Conservation (phyloP, 2,113 vertebrate species). For the Prochilodus magdalenae region DNA sequence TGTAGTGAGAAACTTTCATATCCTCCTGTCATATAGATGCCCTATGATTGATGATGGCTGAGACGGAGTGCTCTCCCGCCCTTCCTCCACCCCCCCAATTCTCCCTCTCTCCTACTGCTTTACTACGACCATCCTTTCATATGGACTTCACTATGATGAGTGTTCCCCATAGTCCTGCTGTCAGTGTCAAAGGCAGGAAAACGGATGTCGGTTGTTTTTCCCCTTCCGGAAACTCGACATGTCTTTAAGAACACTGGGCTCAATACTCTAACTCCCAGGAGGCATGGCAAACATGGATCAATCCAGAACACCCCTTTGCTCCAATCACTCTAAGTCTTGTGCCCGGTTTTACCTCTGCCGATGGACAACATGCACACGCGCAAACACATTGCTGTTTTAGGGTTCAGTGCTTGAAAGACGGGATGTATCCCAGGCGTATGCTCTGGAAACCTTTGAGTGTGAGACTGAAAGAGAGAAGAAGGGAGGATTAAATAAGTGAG, state of each 20-base stretch:
- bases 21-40: constrained; percentile 11
- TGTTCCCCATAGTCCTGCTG: constrained; percentile 4
- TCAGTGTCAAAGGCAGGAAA: constrained; percentile 30
- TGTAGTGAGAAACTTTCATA: constrained; percentile 29
- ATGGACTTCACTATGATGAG: constrained; percentile 16
- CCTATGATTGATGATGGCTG: constrained; percentile 29
- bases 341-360: constrained; percentile 41
- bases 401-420: constrained; percentile 43
- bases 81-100: background rate
- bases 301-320: constrained; percentile 24
- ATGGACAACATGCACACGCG: constrained; percentile 27
- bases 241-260: constrained; percentile 17
- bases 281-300: constrained; percentile 14
- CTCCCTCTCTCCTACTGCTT: background rate
- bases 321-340: constrained; percentile 35
- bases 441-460: constrained; percentile 31
- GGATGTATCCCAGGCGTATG: constrained; percentile 29
- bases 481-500: background rate
- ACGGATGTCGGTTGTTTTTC: constrained; percentile 17
- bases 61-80: background rate
- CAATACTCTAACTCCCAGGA: background rate
- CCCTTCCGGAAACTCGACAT: constrained; percentile 10
- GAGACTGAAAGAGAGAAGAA: constrained; percentile 8
- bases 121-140: background rate
- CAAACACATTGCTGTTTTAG: constrained; percentile 22